Evolutionary conservation across 2,113 vertebrate genomes (phyloP), one percentile per base, ranked within the genome.

Genomic region (Cisticola juncidis): DNA sequence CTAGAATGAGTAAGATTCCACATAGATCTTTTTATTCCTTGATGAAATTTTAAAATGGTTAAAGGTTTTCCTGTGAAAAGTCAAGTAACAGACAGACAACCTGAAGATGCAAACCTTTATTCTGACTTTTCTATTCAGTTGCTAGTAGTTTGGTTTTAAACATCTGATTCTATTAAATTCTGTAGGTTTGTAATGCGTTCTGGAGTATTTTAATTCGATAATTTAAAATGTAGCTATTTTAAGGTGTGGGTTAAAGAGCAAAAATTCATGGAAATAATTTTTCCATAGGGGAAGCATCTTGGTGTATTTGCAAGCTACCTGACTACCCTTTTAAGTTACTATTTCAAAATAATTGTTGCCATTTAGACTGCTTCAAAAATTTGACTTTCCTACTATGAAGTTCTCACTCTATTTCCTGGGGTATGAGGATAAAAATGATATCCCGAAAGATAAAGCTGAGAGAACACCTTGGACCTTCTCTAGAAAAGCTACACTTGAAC

Each of bases 371-470:
- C 97, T 99, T 83, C 99, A 99, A 88, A 99, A 99, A 96, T 98
- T 98, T 64, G 99, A 99, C 97, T 99, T 99, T 96, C 99, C 99
- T 66, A 65, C 98, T 71, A 99, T 99, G 99, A 99, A 98, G 42
- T 99, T 99, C 97, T 98, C 99, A 2, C 99, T 99, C 25, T 99
- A 99, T 96, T 99, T 99, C 95, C 90, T 99, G 98, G 99, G 98
- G 9, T 99, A 98, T 33, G 99, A 99, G 95, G 99, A 99, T 94
- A 99, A 99, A 97, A 99, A 98, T 26, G 98, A 99, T 93, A 99
- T 99, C 92, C 99, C 99, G 0, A 92, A 97, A 69, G 98, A 99
- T 42, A 95, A 98, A 91, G 96, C 97, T 64, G 98, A 99, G 88
- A 98, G 93, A 92, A 97, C 98, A 2, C 97, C 98, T 10, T 99